A percentile compares a stretch with the other conserved stretches of the same genome.
Evolutionary conservation across 2,113 vertebrate species (phyloP).

Genomic region (Azemiops feae): DNA sequence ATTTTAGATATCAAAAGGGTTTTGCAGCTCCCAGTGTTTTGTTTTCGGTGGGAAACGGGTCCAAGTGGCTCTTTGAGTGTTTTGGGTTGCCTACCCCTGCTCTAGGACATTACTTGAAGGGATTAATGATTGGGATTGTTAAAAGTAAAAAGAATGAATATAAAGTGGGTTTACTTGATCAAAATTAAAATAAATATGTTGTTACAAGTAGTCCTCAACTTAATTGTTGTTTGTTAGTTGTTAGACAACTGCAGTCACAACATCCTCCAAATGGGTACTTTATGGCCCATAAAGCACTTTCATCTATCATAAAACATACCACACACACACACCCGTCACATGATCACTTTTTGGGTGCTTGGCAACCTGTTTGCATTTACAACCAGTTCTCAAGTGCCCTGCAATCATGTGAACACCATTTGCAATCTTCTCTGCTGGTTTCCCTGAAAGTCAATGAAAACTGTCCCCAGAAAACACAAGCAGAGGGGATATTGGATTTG

Average conservation of each 20-base stretch:
- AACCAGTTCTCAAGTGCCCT: neutral
- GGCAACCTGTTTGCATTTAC: neutral
- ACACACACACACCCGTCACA: neutral
- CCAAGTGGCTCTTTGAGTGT: too few relatives aligned
- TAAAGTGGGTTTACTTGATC: neutral
- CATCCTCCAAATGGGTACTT: neutral
- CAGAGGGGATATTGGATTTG: too few relatives aligned
- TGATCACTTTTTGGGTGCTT: neutral
- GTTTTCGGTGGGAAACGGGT: too few relatives aligned
- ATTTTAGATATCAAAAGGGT: too few relatives aligned
- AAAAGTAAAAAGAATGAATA: neutral
- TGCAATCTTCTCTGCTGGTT: neutral
- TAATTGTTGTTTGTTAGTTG: neutral
- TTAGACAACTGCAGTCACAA: neutral
- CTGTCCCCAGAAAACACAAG: neutral
- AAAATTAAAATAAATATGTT: neutral
- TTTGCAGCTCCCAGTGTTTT: too few relatives aligned
- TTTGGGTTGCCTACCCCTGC: too few relatives aligned
- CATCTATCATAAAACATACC: too few relatives aligned
- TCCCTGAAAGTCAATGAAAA: neutral
- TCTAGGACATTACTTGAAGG: neutral
- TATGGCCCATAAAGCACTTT: neutral
- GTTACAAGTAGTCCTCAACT: neutral
- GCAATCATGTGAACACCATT: neutral
- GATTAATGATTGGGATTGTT: neutral